phyloP scores from a whole-genome alignment of 2,888 invertebrate species.

The Drosophila kanekoi region DNA sequence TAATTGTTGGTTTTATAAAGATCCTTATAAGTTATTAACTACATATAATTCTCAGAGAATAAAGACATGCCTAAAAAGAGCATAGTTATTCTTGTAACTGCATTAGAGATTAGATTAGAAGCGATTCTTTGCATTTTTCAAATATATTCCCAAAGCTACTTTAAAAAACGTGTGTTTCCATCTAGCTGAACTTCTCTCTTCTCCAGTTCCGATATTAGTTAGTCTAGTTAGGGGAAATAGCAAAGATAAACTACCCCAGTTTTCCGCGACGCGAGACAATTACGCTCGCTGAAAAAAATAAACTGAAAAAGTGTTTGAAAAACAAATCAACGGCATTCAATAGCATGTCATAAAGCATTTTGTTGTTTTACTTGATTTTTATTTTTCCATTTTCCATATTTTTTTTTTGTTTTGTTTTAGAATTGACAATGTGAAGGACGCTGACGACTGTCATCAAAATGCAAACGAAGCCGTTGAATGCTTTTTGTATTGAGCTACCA shows the following conservation, averaged over 20 bases:
- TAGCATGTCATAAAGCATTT: slow-evolving; percentile 78
- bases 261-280: slow-evolving; percentile 41
- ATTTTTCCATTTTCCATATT: not conserved
- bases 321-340: slow-evolving; percentile 76
- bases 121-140: no score
- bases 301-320: slow-evolving; percentile 40
- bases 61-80: no score
- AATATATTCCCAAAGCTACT: no score
- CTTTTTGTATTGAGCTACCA: slow-evolving; percentile 61
- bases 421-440: slow-evolving; percentile 43
- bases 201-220: not conserved
- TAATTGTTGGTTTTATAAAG: no score
- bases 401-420: slow-evolving; percentile 8
- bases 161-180: no score
- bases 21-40: no score
- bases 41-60: no score
- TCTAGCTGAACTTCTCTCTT: not conserved
- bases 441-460: slow-evolving; percentile 78
- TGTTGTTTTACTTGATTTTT: slow-evolving; percentile 22
- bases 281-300: slow-evolving; percentile 5
- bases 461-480: slow-evolving; percentile 75
- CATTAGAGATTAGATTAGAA: no score
- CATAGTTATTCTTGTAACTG: no score
- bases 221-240: slow-evolving; percentile 5
- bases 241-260: slow-evolving; percentile 19